phyloP scores from a whole-genome alignment of 2,113 vertebrate genomes.

The Agapornis roseicollis region DNA sequence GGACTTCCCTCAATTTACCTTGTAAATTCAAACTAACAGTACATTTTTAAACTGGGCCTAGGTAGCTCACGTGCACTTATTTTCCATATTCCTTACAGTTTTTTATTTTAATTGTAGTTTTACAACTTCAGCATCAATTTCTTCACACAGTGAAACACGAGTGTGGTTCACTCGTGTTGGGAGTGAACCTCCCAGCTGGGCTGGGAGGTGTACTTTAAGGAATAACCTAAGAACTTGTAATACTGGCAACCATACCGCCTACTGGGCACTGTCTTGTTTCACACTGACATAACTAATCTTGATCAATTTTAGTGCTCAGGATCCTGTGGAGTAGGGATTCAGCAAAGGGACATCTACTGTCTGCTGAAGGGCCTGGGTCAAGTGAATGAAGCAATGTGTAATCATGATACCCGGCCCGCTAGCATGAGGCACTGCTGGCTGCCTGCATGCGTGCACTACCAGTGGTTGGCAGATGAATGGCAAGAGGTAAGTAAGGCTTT shows the following conservation, averaged over 20 bases:
- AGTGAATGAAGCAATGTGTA: slow-evolving; percentile 76
- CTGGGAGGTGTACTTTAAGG: neutral
- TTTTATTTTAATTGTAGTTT: neutral
- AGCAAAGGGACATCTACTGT: slow-evolving; percentile 85
- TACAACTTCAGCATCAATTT: neutral
- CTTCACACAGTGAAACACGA: neutral
- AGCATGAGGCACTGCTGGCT: slow-evolving; percentile 70
- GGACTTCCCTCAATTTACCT: neutral
- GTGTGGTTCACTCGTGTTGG: too few species aligned
- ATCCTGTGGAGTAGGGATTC: slow-evolving; percentile 85
- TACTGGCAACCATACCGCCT: neutral
- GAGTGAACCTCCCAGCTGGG: too few species aligned
- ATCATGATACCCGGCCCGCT: slow-evolving; percentile 41
- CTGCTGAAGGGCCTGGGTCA: slow-evolving; percentile 75
- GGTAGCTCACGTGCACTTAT: neutral
- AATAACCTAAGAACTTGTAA: neutral
- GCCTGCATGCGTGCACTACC: slow-evolving; percentile 73
- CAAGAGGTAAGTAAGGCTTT: slow-evolving; percentile 76
- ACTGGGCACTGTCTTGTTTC: neutral
- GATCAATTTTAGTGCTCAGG: slow-evolving; percentile 82
- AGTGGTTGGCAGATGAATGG: slow-evolving; percentile 81
- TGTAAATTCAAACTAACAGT: neutral
- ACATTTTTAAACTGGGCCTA: neutral
- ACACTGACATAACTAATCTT: neutral
- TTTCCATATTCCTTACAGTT: neutral